Conservation (phyloP, 2,113 vertebrate genomes). For the Scophthalmus maximus region DNA sequence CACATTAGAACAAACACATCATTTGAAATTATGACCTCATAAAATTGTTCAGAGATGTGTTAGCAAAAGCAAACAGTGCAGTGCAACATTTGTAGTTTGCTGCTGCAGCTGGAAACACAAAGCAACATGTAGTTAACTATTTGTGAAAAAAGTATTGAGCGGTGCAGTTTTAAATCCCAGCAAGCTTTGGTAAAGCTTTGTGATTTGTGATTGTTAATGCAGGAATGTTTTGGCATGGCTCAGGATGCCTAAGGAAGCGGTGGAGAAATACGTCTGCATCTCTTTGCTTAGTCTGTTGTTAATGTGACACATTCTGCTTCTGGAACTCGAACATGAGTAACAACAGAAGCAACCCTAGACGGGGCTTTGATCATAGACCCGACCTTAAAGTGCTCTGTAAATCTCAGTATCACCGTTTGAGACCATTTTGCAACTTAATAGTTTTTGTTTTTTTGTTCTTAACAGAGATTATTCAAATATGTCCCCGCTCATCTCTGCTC, state of each 20-base stretch:
- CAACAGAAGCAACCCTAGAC: neutral
- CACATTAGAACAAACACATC: no score
- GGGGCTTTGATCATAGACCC: neutral
- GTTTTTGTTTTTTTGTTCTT: neutral
- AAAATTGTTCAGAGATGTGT: no score
- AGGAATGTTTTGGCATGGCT: neutral
- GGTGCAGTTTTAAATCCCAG: no score
- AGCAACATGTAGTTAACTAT: no score
- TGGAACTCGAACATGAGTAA: neutral
- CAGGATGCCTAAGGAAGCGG: neutral
- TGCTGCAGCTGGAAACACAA: no score
- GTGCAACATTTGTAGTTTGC: no score
- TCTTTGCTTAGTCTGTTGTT: neutral
- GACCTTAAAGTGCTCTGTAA: conserved; percentile 1
- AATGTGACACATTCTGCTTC: neutral
- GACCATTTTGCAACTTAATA: neutral
- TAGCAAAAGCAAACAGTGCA: no score
- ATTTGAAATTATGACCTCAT: no score
- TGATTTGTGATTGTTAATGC: neutral
- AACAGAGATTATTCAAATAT: conserved; percentile 15
- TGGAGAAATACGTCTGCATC: neutral
- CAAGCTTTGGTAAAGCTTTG: no score
- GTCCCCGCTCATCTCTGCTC: neutral
- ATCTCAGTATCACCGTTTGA: neutral
- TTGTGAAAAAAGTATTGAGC: no score